These are phyloP conservation scores for Aegypius monachus DNA, from an alignment of 2,113 vertebrate species.

Conservation along the genomic window DNA sequence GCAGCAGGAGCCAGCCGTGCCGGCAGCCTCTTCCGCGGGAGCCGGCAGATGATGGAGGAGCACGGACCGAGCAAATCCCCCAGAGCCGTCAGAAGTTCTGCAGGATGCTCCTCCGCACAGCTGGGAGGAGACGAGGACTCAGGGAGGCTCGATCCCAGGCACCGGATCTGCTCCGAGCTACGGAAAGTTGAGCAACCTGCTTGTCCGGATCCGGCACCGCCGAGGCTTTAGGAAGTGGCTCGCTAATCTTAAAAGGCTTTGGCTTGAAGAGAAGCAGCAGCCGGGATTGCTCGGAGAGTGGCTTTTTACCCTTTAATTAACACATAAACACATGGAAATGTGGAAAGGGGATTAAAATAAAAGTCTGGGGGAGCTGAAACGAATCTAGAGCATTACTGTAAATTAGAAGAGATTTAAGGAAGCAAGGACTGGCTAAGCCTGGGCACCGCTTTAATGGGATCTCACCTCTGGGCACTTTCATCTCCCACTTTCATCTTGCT, in stretches of 20 bases:
- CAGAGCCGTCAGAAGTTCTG: rapidly evolving
- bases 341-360: constrained; percentile 67
- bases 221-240: not conserved
- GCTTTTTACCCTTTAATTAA: constrained; percentile 74
- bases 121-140: not conserved
- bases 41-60: rapidly evolving
- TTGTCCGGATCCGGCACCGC: not conserved
- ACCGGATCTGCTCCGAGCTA: not conserved
- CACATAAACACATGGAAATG: constrained; percentile 71
- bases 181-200: not conserved
- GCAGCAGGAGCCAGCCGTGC: not conserved
- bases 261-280: constrained; percentile 30
- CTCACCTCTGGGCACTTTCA: constrained; percentile 67
- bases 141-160: not conserved
- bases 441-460: constrained; percentile 59
- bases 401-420: constrained; percentile 71
- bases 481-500: constrained; percentile 66
- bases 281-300: constrained; percentile 39
- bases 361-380: constrained; percentile 55
- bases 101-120: not conserved
- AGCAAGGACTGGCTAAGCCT: constrained; percentile 48
- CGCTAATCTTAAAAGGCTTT: constrained; percentile 64
- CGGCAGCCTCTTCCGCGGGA: rapidly evolving
- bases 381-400: constrained; percentile 65
- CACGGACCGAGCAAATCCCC: rapidly evolving